Evolutionary conservation across 1,140 invertebrate genomes (phyloP), one percentile per base, ranked within the genome.

Genomic region (Brachionus angularis): DNA sequence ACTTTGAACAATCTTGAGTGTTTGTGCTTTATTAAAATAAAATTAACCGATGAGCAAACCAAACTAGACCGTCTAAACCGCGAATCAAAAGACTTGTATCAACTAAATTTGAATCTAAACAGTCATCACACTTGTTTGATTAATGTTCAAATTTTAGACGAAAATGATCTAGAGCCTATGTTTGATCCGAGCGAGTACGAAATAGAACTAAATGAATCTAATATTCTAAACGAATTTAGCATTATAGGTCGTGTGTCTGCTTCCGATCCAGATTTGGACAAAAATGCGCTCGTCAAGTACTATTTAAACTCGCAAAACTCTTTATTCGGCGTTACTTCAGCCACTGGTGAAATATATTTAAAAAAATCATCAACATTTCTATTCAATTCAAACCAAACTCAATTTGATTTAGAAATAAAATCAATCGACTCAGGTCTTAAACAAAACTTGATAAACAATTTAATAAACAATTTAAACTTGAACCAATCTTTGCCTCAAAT

Each of bases 91-190:
- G 62, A 67, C 42, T 21, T 25, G 14, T 67, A 67, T 33, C 27
- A 21, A 31, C 31, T 67, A 3, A 18, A 29, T 16, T 31, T 67
- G 5, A 16, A 10, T 12, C 8, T 67, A 21, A 36, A 21, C 14
- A 27, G 47, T n/a, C 27, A 31, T 10, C 34, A 29, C 18, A 23
- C 21, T 33, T n/a, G 31, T 14, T 34, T n/a, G n/a, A 10, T 67
- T 21, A 42, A 47, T 14, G 47, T 67, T 1, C 21, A 36, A 16
- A 50, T 67, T 29, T 33, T 67, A 27, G 62, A 67, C 29, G 62
- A 67, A 12, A 67, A 67, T 18, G 62, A 67, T 47, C 62, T 67
- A 1, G 62, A 67, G 42, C 62, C 62, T 16, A 67, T 67, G 47
- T 67, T 67, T 33, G 47, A 46, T 67, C 62, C 42, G 7, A 67